Percentiles rank a stretch among this genome's conserved stretches.
These are phyloP conservation scores for Seriola quinqueradiata DNA, from an alignment of 2,113 vertebrate species.

Conservation along the genomic window DNA sequence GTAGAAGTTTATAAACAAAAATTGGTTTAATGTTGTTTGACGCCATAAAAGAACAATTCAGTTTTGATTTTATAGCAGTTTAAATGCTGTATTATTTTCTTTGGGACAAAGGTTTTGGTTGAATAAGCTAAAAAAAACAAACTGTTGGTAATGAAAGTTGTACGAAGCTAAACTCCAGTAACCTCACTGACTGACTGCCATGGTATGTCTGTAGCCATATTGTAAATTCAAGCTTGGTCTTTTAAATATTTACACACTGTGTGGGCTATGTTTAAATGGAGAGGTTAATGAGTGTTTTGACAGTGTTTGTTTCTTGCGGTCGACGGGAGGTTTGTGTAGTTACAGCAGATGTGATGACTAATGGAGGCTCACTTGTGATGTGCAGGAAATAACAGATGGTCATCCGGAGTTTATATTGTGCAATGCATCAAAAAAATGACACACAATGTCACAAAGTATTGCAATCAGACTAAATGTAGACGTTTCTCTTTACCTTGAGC, in stretches of 20 bases:
- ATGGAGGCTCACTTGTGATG: slow-evolving; percentile 19
- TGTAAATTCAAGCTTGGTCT: slow-evolving; percentile 33
- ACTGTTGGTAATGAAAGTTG: not conserved
- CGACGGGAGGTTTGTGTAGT: not conserved
- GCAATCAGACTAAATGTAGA: not conserved
- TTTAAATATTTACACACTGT: slow-evolving; percentile 60
- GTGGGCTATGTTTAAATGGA: slow-evolving; percentile 53
- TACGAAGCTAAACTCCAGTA: slow-evolving; percentile 9
- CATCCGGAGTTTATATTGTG: not conserved
- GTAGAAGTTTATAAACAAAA: not conserved
- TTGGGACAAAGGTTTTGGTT: not conserved
- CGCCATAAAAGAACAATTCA: not conserved
- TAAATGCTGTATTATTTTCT: not conserved
- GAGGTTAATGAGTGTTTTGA: slow-evolving; percentile 43
- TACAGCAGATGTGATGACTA: slow-evolving; percentile 23
- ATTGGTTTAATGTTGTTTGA: slow-evolving; percentile 3
- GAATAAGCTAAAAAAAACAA: not conserved
- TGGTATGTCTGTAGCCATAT: slow-evolving; percentile 12
- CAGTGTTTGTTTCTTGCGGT: slow-evolving; percentile 34
- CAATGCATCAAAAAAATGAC: not conserved
- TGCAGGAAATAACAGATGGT: slow-evolving; percentile 7
- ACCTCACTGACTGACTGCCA: slow-evolving; percentile 11
- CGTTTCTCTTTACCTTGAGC: not conserved
- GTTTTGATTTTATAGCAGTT: slow-evolving; percentile 7
- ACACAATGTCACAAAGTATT: not conserved